A percentile compares a stretch with the other conserved stretches of the same genome.
Conservation (phyloP, 2,888 invertebrate genomes). For the Macrosoma leucophasiata region DNA sequence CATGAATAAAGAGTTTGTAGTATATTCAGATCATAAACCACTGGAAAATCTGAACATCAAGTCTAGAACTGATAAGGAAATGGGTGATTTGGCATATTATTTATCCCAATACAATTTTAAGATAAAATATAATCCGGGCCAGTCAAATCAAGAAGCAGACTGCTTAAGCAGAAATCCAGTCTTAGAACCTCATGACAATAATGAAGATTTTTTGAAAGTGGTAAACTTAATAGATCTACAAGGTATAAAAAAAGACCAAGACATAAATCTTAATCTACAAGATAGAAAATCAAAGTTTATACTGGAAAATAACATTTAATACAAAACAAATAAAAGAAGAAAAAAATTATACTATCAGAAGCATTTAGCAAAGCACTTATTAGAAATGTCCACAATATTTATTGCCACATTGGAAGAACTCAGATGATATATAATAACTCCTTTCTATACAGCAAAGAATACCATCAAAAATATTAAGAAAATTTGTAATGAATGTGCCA, state of each 20-base stretch:
- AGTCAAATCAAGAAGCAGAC: constrained; percentile 10
- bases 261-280: constrained; percentile 13
- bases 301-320: constrained; percentile 11
- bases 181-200: constrained; percentile 7
- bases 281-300: constrained; percentile 10
- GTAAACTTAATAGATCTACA: constrained; percentile 10
- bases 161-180: constrained; percentile 13
- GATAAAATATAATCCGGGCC: constrained; percentile 14
- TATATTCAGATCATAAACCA: constrained; percentile 22
- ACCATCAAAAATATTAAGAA: constrained; percentile 18
- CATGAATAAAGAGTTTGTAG: constrained; percentile 13
- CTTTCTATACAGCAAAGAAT: constrained; percentile 18
- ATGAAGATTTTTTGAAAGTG: constrained; percentile 1
- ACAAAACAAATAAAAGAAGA: constrained; percentile 17
- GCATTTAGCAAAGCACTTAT: constrained; percentile 17
- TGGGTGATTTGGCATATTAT: constrained; percentile 25
- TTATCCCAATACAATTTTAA: constrained; percentile 13
- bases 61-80: constrained; percentile 27
- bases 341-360: constrained; percentile 19
- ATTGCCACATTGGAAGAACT: constrained; percentile 20
- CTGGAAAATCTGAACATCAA: constrained; percentile 25
- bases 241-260: constrained; percentile 12
- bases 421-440: constrained; percentile 19
- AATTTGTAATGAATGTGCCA: constrained; percentile 18
- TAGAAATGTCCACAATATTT: constrained; percentile 12